A percentile compares a stretch with the other conserved stretches of the same genome.
Conservation (phyloP, 53 echinoderm and acorn worm genomes). For the Hippasteria phrygiana region DNA sequence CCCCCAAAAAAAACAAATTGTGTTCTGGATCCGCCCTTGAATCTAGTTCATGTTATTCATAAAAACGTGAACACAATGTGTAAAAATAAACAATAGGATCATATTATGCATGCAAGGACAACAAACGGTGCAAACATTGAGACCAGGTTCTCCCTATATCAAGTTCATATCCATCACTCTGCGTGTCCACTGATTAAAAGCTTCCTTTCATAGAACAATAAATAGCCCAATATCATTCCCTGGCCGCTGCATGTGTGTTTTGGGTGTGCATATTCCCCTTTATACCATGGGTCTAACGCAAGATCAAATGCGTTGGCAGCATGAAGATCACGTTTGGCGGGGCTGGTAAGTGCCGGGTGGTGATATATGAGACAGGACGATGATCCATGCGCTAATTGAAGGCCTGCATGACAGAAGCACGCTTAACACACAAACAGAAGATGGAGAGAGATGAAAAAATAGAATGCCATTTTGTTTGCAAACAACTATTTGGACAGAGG, state of each 20-base stretch:
- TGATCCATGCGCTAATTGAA: slow-evolving; percentile 58
- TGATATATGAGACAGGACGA: slow-evolving; percentile 35
- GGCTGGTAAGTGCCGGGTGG: slow-evolving; percentile 47
- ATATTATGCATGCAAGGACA: slow-evolving; percentile 25
- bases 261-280: neutral
- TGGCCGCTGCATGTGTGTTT: neutral
- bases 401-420: slow-evolving; percentile 41
- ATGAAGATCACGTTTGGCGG: slow-evolving; percentile 23
- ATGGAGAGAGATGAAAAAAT: neutral
- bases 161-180: slow-evolving; percentile 37
- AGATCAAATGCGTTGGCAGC: slow-evolving; percentile 40
- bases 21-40: too few relatives aligned
- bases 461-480: slow-evolving; percentile 25
- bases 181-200: slow-evolving; percentile 43
- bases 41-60: neutral
- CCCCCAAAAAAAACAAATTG: too few relatives aligned
- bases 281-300: slow-evolving; percentile 9
- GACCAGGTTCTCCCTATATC: neutral
- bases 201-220: slow-evolving; percentile 38
- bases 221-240: slow-evolving; percentile 30
- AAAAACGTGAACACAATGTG: neutral
- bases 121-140: slow-evolving; percentile 14
- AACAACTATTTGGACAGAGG: slow-evolving; percentile 14
- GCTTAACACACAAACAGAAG: slow-evolving; percentile 32
- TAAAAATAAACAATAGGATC: slow-evolving; percentile 19